Evolutionary conservation across 2,888 invertebrate genomes (phyloP).

Genomic region (Apamea crenata): DNA sequence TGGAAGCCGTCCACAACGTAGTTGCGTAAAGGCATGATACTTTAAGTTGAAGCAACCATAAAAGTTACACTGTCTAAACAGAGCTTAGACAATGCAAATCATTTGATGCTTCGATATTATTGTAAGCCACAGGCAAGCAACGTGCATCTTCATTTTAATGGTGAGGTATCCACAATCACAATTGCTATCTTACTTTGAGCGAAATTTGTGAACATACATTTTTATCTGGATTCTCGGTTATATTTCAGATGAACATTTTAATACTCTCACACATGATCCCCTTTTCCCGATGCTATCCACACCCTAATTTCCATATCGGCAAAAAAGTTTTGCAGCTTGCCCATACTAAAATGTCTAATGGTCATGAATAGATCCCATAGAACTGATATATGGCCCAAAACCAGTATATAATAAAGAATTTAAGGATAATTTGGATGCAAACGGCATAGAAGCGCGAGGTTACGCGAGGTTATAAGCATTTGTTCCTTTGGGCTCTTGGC

Average conservation of each 20-base stretch:
- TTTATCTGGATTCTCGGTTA: background rate
- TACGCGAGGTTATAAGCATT: constrained; percentile 34
- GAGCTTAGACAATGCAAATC: background rate
- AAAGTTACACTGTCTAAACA: background rate
- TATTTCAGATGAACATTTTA: constrained; percentile 9
- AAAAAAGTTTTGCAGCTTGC: constrained; percentile 18
- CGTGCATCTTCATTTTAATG: background rate
- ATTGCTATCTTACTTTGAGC: background rate
- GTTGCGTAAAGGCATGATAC: background rate
- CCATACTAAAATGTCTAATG: constrained; percentile 24
- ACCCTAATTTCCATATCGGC: constrained; percentile 33
- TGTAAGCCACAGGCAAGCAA: background rate
- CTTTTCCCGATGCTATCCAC: constrained; percentile 11
- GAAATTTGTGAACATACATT: background rate
- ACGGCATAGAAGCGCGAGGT: constrained; percentile 32
- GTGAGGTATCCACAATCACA: background rate
- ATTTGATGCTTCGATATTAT: background rate
- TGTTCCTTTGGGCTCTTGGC: constrained; percentile 8
- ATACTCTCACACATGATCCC: constrained; percentile 36
- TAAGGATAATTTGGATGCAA: constrained; percentile 53
- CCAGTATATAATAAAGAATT: constrained; percentile 45
- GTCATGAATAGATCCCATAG: constrained; percentile 42
- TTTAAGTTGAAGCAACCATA: background rate
- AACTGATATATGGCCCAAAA: constrained; percentile 43
- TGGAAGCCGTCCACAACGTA: too few species aligned